Evolutionary conservation across 2,113 vertebrate genomes (phyloP).

Genomic region (Oreochromis aureus): DNA sequence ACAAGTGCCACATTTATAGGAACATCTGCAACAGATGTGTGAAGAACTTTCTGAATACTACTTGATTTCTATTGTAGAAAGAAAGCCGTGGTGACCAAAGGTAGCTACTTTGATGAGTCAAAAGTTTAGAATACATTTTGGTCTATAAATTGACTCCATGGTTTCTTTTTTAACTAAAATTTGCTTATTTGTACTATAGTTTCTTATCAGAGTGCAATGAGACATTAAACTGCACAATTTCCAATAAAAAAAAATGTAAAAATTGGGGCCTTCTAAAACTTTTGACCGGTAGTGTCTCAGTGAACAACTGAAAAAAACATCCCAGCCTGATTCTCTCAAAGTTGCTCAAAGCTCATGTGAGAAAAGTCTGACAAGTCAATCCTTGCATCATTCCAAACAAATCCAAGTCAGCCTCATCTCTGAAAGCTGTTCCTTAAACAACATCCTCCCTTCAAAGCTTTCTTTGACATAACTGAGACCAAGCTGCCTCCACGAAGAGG

Average conservation of each 20-base stretch:
- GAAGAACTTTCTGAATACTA: background rate
- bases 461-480: background rate
- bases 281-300: fast-evolving
- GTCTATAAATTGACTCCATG: background rate
- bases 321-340: background rate
- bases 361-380: background rate
- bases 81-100: too few relatives aligned
- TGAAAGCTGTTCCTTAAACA: background rate
- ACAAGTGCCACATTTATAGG: background rate
- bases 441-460: background rate
- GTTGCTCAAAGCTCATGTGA: background rate
- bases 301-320: fast-evolving
- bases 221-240: background rate
- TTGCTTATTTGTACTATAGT: background rate
- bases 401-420: background rate
- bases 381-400: background rate
- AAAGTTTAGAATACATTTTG: too few relatives aligned
- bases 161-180: fast-evolving
- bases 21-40: background rate
- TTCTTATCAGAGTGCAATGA: background rate
- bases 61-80: fast-evolving
- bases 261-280: background rate
- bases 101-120: too few relatives aligned
- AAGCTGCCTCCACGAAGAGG: background rate
- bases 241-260: background rate